Conservation (phyloP, 2,888 invertebrate species). For the Eristalis intricaria region DNA sequence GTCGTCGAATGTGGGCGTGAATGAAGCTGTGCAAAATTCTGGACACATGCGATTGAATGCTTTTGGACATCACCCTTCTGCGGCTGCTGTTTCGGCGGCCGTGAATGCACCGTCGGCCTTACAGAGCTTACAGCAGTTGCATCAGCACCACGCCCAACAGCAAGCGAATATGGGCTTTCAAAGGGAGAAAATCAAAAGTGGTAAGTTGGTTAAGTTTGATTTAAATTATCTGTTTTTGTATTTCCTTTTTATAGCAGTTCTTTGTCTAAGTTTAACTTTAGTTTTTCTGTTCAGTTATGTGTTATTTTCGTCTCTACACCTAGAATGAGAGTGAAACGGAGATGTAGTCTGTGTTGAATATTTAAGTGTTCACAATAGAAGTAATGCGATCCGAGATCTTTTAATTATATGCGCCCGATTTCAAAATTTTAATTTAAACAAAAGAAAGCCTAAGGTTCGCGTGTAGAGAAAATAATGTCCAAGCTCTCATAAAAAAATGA, state of each 20-base stretch:
- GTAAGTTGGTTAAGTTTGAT: constrained; percentile 73
- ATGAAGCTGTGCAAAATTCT: constrained; percentile 53
- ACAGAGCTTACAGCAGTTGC: constrained; percentile 81
- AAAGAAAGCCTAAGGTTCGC: too few relatives aligned
- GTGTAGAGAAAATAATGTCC: too few relatives aligned
- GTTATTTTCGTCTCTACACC: too few relatives aligned
- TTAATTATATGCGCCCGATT: too few relatives aligned
- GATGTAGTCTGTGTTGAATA: too few relatives aligned
- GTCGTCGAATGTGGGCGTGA: constrained; percentile 63
- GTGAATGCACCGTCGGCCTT: constrained; percentile 78
- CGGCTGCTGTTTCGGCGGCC: constrained; percentile 75
- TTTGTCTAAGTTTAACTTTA: background rate
- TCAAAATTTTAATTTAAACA: too few relatives aligned
- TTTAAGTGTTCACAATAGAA: too few relatives aligned
- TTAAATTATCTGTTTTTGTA: background rate
- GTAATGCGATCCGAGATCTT: too few relatives aligned
- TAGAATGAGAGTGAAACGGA: too few relatives aligned
- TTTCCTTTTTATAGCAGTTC: background rate
- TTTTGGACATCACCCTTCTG: constrained; percentile 74
- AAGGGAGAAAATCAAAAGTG: constrained; percentile 79
- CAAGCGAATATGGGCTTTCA: constrained; percentile 77
- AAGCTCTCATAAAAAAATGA: too few relatives aligned
- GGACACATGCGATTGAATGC: constrained; percentile 72
- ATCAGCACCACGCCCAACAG: constrained; percentile 80
- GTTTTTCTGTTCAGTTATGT: too few relatives aligned